Percentiles rank a stretch among this genome's conserved stretches.
Evolutionary conservation across 2,113 vertebrate species (phyloP).

Genomic region (Grammomys dolichurus): DNA sequence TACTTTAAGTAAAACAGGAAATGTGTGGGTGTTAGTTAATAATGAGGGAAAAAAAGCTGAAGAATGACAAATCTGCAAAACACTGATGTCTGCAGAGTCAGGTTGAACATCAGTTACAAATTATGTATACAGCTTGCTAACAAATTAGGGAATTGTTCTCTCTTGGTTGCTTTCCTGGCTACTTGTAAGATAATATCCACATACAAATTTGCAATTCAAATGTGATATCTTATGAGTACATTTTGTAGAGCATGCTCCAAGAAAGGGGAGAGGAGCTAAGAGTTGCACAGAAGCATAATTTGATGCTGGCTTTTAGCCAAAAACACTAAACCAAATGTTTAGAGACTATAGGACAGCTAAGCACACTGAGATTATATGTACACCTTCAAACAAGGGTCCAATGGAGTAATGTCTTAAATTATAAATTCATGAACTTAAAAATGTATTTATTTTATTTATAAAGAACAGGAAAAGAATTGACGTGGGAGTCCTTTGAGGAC

Average conservation of each 20-base stretch:
- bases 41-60: slow-evolving; percentile 19
- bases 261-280: slow-evolving; percentile 36
- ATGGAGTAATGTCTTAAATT: slow-evolving; percentile 65
- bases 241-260: slow-evolving; percentile 63
- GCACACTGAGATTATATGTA: slow-evolving; percentile 41
- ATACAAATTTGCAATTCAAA: slow-evolving; percentile 75
- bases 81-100: not conserved
- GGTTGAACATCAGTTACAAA: slow-evolving; percentile 51
- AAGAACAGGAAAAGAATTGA: slow-evolving; percentile 54
- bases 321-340: slow-evolving; percentile 69
- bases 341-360: slow-evolving; percentile 51
- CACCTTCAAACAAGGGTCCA: slow-evolving; percentile 68
- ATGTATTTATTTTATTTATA: slow-evolving; percentile 58
- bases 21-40: not conserved
- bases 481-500: slow-evolving; percentile 67
- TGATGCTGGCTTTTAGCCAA: slow-evolving; percentile 68
- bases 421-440: slow-evolving; percentile 70
- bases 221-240: slow-evolving; percentile 65
- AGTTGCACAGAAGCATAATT: slow-evolving; percentile 60
- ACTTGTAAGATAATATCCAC: slow-evolving; percentile 68
- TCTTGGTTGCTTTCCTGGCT: slow-evolving; percentile 65
- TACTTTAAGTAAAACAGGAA: slow-evolving; percentile 31
- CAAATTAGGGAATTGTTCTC: slow-evolving; percentile 71
- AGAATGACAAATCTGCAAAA: slow-evolving; percentile 23
- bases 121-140: slow-evolving; percentile 64